phyloP scores from a whole-genome alignment of 2,888 invertebrate genomes.

The Autographa pulchrina region DNA sequence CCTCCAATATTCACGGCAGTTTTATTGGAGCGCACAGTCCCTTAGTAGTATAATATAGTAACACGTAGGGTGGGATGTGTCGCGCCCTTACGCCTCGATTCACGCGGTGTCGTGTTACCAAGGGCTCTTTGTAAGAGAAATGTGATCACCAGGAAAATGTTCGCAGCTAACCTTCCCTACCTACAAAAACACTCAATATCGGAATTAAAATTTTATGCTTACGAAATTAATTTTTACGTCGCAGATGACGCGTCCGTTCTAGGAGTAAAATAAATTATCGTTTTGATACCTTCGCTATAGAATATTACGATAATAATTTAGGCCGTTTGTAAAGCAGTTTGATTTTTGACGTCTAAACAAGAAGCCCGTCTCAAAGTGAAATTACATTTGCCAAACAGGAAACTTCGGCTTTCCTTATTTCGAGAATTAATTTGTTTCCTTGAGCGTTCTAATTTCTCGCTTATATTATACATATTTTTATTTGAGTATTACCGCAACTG shows the following conservation, averaged over 20 bases:
- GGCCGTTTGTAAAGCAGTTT: slow-evolving; percentile 33
- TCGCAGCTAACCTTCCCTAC: slow-evolving; percentile 55
- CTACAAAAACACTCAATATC: slow-evolving; percentile 34
- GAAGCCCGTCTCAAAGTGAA: slow-evolving; percentile 38
- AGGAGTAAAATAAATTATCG: slow-evolving; percentile 57
- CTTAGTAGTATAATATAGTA: slow-evolving; percentile 51
- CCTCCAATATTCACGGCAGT: slow-evolving; percentile 55
- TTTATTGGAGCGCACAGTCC: slow-evolving; percentile 56
- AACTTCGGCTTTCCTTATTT: slow-evolving; percentile 51
- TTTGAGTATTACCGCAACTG: background rate
- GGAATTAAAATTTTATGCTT: slow-evolving; percentile 40
- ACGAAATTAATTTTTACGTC: slow-evolving; percentile 49
- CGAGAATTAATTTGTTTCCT: slow-evolving; percentile 55
- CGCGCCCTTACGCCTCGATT: slow-evolving; percentile 70
- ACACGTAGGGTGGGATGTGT: slow-evolving; percentile 65
- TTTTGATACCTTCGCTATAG: slow-evolving; percentile 28
- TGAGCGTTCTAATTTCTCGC: slow-evolving; percentile 39
- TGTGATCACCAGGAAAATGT: slow-evolving; percentile 77
- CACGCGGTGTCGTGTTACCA: slow-evolving; percentile 70
- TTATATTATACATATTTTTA: slow-evolving; percentile 39
- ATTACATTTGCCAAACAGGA: slow-evolving; percentile 51
- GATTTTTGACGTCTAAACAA: slow-evolving; percentile 53
- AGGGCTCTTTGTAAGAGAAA: slow-evolving; percentile 63
- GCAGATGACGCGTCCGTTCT: slow-evolving; percentile 55
- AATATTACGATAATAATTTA: slow-evolving; percentile 44